Base-by-base conservation (phyloP, 2,797 vertebrate species). In the Pachyuromys duprasi region DNA sequence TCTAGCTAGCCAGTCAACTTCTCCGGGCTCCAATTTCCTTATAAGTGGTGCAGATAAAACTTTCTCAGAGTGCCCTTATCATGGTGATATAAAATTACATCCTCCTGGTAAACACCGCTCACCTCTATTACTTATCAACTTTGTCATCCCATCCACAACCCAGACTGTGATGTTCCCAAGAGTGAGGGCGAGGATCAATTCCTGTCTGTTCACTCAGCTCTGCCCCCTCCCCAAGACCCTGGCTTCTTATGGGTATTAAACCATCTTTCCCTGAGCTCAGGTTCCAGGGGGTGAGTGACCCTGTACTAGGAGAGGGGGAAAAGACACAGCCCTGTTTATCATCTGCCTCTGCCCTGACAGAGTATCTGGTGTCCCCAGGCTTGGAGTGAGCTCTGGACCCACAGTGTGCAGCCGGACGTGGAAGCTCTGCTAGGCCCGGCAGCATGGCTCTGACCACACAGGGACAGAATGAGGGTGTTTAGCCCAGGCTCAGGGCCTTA, bases 371-470 rank as follows among this genome's bases (percentile, higher is more conserved):
- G 42, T 24, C 42, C 72, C 28, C 67, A 36, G 28, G 17, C 22
- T 24, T 76, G 79, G 49, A 88, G 70, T 3, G 2, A 9, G 17
- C 6, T 49, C 45, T 49, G 45, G 45, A 49, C 45, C 45, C 45
- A 49, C 45, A 49, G 49, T 49, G 49, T 49, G 49, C 49, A 49
- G 49, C 49, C 49, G 49, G 49, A 49, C 79, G 53, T 12, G 55
- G 57, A 36, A 45, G 45, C n/a, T 74, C n/a, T 55, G 49, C 53
- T 39, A 28, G 13, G 49, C 36, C 53, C 45, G 33, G 75, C 11
- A 5, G 3, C 0, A 24, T 18, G 31, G 36, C 63, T 65, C 15
- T 83, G 36, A 8, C 0, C 1, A 14, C 36, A 0, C 62, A 20
- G 28, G 31, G 39, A 53, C 55, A 75, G 92, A n/a, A 55, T 1